Percentiles rank a stretch among this genome's conserved stretches.
phyloP scores from a whole-genome alignment of 2,888 invertebrate species.

The Plebejus melissa region DNA sequence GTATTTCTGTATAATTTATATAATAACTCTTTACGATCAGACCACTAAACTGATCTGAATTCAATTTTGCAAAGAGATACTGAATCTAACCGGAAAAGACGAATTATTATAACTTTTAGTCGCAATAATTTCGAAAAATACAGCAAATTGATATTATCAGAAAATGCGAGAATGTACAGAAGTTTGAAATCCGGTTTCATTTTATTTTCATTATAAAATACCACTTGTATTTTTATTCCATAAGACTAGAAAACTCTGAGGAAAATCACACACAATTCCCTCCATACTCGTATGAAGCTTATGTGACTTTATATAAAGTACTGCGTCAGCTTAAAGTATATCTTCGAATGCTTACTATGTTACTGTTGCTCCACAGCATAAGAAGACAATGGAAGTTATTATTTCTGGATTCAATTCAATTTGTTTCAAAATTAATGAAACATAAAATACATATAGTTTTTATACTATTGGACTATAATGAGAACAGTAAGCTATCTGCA shows the following conservation, averaged over 20 bases:
- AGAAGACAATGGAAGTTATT: background rate
- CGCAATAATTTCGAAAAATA: background rate
- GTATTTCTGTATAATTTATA: no score
- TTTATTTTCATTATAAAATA: constrained; percentile 8
- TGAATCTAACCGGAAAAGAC: no score
- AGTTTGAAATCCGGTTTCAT: background rate
- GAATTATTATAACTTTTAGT: background rate
- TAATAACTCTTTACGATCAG: no score
- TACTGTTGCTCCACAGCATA: background rate
- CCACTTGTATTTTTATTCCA: constrained; percentile 5
- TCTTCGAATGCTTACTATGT: constrained; percentile 21
- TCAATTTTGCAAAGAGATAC: no score
- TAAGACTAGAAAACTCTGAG: background rate
- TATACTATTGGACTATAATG: no score
- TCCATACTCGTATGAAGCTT: constrained; percentile 18
- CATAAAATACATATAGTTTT: no score
- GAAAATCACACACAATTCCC: constrained; percentile 16
- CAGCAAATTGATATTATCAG: background rate
- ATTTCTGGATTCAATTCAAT: background rate
- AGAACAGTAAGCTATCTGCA: no score
- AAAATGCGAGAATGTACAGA: background rate
- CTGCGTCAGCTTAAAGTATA: constrained; percentile 23
- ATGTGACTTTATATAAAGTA: constrained; percentile 19
- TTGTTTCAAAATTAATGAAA: background rate
- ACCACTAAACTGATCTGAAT: no score